Conservation (phyloP, 2,113 vertebrate species). For the Sciurus niger region DNA sequence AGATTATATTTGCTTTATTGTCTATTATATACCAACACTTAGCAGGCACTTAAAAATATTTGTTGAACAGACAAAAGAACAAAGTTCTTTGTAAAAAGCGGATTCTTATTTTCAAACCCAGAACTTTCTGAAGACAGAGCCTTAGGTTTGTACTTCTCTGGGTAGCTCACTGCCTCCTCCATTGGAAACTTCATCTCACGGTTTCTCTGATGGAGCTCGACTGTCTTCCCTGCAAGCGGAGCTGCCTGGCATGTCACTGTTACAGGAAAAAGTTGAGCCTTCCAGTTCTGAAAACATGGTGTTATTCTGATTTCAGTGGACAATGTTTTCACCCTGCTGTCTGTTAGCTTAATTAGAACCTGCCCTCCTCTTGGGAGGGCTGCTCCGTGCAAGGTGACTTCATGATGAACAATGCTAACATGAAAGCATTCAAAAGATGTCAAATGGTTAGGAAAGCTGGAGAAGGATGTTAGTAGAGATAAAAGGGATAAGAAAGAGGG, state of each 20-base stretch:
- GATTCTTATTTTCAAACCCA: slow-evolving; percentile 9
- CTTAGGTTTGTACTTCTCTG: neutral
- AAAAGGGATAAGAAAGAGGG: slow-evolving; percentile 52
- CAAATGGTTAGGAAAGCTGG: neutral
- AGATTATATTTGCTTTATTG: neutral
- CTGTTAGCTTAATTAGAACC: slow-evolving; percentile 77
- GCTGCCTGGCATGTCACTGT: neutral
- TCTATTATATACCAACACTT: neutral
- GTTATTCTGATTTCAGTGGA: slow-evolving; percentile 49
- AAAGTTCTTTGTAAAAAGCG: neutral
- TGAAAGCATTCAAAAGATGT: slow-evolving; percentile 49
- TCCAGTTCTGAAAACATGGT: slow-evolving; percentile 61
- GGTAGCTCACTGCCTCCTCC: neutral
- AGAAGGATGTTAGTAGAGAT: slow-evolving; percentile 51
- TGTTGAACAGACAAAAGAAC: neutral
- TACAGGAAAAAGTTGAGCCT: slow-evolving; percentile 10
- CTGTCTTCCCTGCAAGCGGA: neutral
- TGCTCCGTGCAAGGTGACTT: slow-evolving; percentile 73
- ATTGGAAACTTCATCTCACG: neutral
- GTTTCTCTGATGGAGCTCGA: neutral
- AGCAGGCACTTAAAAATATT: neutral
- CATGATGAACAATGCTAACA: neutral
- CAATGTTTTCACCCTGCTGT: slow-evolving; percentile 65
- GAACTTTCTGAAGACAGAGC: neutral
- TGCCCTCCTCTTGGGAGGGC: slow-evolving; percentile 77